Evolutionary conservation across 2,888 invertebrate genomes (phyloP).

Genomic region (Drosophila pullipes): DNA sequence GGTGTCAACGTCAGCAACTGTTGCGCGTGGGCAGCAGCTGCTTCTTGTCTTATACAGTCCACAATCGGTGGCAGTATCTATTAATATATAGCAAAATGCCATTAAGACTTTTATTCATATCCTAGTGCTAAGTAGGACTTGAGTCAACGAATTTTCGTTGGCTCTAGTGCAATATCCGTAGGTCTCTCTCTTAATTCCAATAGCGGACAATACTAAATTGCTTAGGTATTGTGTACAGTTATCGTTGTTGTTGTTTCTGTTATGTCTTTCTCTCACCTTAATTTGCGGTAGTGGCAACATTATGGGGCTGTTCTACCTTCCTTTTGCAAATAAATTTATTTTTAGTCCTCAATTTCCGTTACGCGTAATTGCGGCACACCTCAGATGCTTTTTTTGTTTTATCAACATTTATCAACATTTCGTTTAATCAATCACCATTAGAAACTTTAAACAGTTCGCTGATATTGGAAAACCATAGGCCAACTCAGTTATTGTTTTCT

Average conservation of each 20-base stretch:
- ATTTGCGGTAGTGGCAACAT: not conserved
- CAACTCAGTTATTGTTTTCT: not conserved
- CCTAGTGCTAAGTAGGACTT: not conserved
- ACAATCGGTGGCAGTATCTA: not conserved
- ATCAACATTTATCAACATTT: conserved; percentile 2
- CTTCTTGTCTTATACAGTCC: not conserved
- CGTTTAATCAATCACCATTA: conserved; percentile 8
- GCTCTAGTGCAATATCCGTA: not conserved
- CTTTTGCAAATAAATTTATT: conserved; percentile 58
- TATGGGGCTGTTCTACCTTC: conserved; percentile 11
- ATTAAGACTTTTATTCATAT: not conserved
- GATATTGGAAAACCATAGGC: not conserved
- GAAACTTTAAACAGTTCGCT: conserved; percentile 17
- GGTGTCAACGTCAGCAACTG: conserved; percentile 45
- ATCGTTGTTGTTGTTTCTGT: not conserved
- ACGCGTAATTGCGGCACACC: conserved; percentile 31
- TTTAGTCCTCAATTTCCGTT: conserved; percentile 61
- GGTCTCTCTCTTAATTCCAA: not conserved
- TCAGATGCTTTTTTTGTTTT: conserved; percentile 26
- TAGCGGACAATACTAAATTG: not conserved
- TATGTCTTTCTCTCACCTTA: conserved; percentile 10
- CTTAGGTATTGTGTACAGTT: conserved; percentile 9
- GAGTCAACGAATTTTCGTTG: not conserved
- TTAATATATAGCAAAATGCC: not conserved
- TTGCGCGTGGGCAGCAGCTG: conserved; percentile 49